Conservation (phyloP, 2,797 vertebrate genomes). For the Sebastes nivosus region DNA sequence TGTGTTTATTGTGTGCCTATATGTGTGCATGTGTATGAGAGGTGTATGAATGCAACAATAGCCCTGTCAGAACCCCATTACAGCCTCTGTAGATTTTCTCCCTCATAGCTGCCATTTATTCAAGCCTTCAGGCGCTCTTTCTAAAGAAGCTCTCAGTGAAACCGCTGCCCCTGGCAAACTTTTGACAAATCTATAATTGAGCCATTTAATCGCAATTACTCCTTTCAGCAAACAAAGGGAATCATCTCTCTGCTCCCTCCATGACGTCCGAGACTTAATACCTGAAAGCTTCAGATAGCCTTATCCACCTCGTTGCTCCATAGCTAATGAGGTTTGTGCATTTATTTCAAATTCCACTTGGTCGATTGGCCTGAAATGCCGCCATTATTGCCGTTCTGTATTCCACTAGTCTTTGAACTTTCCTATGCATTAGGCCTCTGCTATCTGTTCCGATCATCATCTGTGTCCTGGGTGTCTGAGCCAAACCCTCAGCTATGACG, state of each 20-base stretch:
- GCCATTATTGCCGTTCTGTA: constrained; percentile 51
- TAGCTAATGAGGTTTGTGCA: constrained; percentile 45
- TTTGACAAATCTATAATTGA: constrained; percentile 36
- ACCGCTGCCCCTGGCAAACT: constrained; percentile 1
- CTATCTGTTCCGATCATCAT: constrained; percentile 59
- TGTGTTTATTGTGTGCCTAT: not conserved
- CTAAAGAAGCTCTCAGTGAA: constrained; percentile 18
- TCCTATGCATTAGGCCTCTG: constrained; percentile 30
- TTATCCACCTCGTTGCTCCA: constrained; percentile 39
- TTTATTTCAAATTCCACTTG: constrained; percentile 50
- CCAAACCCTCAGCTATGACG: constrained; percentile 56
- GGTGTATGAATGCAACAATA: constrained; percentile 18
- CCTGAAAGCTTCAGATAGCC: constrained; percentile 37
- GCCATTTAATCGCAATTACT: constrained; percentile 23
- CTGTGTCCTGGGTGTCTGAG: constrained; percentile 42
- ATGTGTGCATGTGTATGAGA: not conserved
- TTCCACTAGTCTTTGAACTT: constrained; percentile 57
- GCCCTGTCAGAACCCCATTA: constrained; percentile 21
- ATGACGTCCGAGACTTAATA: constrained; percentile 27
- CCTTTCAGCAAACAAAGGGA: constrained; percentile 22
- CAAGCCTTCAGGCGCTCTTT: not conserved
- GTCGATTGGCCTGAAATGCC: constrained; percentile 43
- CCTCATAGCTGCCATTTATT: constrained; percentile 9
- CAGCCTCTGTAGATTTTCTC: constrained; percentile 8
- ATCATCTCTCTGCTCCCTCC: constrained; percentile 20